Evolutionary conservation across 2,888 invertebrate species (phyloP).

Genomic region (Liposcelis brunnea): DNA sequence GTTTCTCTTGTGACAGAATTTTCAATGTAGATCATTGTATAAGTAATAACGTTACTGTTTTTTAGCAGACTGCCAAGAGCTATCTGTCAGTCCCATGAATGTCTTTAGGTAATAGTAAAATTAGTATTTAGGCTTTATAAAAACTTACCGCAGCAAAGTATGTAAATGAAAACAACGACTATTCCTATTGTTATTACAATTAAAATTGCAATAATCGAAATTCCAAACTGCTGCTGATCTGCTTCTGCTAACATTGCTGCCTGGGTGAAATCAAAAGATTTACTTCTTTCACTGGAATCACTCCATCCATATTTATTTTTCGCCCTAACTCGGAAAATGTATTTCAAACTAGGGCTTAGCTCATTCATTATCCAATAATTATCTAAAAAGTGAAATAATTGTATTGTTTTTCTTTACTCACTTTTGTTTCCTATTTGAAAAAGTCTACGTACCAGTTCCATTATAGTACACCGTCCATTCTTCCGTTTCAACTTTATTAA

Average conservation of each 20-base stretch:
- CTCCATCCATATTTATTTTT: slow-evolving; percentile 71
- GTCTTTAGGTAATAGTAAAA: no score
- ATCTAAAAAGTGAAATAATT: slow-evolving; percentile 29
- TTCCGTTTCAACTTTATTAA: slow-evolving; percentile 18
- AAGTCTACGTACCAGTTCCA: slow-evolving; percentile 46
- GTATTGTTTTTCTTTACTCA: slow-evolving; percentile 4
- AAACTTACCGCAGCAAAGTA: no score
- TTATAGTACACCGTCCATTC: slow-evolving; percentile 53
- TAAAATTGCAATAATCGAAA: slow-evolving; percentile 34
- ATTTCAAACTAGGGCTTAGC: slow-evolving; percentile 39
- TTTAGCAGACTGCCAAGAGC: no score
- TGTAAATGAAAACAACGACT: no score
- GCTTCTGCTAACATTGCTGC: slow-evolving; percentile 31
- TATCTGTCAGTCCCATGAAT: no score
- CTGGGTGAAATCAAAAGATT: slow-evolving; percentile 36
- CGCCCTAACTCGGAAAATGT: slow-evolving; percentile 60
- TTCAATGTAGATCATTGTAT: no score
- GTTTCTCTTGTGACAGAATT: no score
- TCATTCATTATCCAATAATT: slow-evolving; percentile 65
- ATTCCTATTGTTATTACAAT: no score
- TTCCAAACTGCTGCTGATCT: slow-evolving; percentile 34
- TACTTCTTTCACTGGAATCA: slow-evolving; percentile 49
- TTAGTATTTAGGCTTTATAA: no score
- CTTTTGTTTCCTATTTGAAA: no score
- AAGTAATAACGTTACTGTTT: no score